Evolutionary conservation across 2,797 vertebrate genomes (phyloP).

Genomic region (Xenentodon cancila): DNA sequence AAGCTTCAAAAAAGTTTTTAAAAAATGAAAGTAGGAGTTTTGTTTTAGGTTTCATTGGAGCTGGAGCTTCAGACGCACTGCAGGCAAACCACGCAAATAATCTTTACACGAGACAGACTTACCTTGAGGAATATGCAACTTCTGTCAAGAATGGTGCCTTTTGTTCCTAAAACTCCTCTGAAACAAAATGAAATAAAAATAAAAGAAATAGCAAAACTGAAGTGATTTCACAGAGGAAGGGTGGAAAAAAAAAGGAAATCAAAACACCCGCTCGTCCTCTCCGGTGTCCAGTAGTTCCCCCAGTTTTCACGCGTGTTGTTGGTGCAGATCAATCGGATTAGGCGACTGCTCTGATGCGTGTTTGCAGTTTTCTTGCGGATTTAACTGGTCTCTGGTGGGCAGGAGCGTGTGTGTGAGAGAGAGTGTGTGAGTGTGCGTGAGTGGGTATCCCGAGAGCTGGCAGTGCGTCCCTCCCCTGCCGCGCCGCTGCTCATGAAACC

Average conservation of each 20-base stretch:
- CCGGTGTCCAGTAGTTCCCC: conserved; percentile 68
- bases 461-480: conserved; percentile 80
- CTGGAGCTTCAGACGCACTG: conserved; percentile 5
- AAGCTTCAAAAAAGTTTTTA: conserved; percentile 5
- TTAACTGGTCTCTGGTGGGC: conserved; percentile 73
- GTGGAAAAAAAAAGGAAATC: conserved; percentile 3
- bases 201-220: conserved; percentile 24
- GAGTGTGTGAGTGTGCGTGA: conserved; percentile 45
- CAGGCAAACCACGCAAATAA: neutral
- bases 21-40: conserved; percentile 9
- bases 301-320: conserved; percentile 58
- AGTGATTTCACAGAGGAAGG: conserved; percentile 1
- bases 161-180: conserved; percentile 31
- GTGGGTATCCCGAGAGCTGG: conserved; percentile 76
- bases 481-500: conserved; percentile 80
- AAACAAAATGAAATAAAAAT: conserved; percentile 24
- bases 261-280: conserved; percentile 66
- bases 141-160: conserved; percentile 40
- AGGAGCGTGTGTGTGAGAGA: conserved; percentile 43
- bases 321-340: conserved; percentile 66
- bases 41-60: neutral
- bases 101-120: conserved; percentile 37
- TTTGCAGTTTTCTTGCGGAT: conserved; percentile 72
- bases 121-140: conserved; percentile 57
- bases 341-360: conserved; percentile 65